Percentiles rank a stretch among this genome's conserved stretches.
Evolutionary conservation across 2,888 invertebrate genomes (phyloP).

Genomic region (Lucinisca nassula): DNA sequence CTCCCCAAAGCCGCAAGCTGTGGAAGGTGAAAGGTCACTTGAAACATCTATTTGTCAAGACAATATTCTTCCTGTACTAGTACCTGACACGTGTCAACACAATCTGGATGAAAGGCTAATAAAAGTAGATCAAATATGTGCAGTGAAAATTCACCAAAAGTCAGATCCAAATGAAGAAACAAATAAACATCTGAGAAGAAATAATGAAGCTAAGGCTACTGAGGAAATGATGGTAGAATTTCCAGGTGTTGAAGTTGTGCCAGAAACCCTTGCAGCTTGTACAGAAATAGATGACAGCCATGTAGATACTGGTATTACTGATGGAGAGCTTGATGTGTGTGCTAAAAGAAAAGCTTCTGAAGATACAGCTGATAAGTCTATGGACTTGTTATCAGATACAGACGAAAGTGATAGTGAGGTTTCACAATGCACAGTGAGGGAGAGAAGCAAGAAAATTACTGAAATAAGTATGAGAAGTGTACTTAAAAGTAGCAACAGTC

Average conservation of each 20-base stretch:
- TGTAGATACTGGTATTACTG: too few relatives aligned
- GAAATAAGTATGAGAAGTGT: constrained; percentile 59
- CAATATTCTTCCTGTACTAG: constrained; percentile 29
- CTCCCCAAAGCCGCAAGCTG: background rate
- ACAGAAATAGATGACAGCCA: constrained; percentile 30
- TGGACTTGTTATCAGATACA: constrained; percentile 30
- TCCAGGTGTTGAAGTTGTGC: constrained; percentile 40
- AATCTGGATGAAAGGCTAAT: constrained; percentile 27
- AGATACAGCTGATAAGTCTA: background rate
- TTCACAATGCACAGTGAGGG: background rate
- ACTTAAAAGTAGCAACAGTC: constrained; percentile 50
- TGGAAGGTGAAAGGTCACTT: background rate
- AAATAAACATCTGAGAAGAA: too few relatives aligned
- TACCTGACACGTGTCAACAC: constrained; percentile 66
- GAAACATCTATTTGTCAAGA: background rate
- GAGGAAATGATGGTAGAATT: background rate
- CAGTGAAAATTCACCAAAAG: too few relatives aligned
- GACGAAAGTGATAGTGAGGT: background rate
- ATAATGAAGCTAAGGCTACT: too few relatives aligned
- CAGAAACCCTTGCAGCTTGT: constrained; percentile 63
- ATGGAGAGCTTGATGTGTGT: background rate
- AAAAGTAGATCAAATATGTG: background rate
- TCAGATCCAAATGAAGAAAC: too few relatives aligned
- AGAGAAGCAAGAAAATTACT: constrained; percentile 9
- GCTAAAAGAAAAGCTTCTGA: background rate